phyloP scores from a whole-genome alignment of 2,113 vertebrate species.

The Clinocottus analis region DNA sequence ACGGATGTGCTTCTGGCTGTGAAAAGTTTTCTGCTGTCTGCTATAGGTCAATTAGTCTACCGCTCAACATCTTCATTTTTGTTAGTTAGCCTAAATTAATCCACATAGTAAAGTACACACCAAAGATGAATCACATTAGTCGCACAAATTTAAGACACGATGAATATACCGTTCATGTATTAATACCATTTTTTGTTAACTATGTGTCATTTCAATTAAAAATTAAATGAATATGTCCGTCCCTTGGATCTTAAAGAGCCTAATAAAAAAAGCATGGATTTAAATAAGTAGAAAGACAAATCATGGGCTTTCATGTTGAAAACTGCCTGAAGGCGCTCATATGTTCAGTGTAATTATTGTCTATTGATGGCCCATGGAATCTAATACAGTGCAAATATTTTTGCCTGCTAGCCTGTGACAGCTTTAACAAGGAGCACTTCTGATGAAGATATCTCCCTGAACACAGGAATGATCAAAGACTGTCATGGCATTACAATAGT shows the following conservation, averaged over 20 bases:
- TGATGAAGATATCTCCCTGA: constrained; percentile 71
- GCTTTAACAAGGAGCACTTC: constrained; percentile 66
- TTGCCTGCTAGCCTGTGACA: constrained; percentile 57
- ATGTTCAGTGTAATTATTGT: constrained; percentile 50
- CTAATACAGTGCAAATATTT: constrained; percentile 52
- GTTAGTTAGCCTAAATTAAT: not conserved
- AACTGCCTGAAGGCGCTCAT: constrained; percentile 34
- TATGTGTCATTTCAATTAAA: constrained; percentile 26
- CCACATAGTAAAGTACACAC: not conserved
- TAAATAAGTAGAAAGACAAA: constrained; percentile 42
- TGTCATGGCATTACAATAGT: constrained; percentile 75
- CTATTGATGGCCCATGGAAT: constrained; percentile 50
- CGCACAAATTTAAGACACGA: not conserved
- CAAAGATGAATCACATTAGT: not conserved
- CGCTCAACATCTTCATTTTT: constrained; percentile 47
- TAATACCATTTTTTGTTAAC: not conserved
- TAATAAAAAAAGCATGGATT: constrained; percentile 43
- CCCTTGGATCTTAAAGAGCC: constrained; percentile 24
- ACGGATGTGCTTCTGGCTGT: constrained; percentile 88
- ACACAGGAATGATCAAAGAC: constrained; percentile 72
- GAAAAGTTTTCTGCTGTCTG: constrained; percentile 74
- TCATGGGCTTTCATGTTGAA: constrained; percentile 35
- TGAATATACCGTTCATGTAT: not conserved
- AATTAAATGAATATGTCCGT: constrained; percentile 5
- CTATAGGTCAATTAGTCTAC: constrained; percentile 72